Base-by-base conservation (phyloP, 2,888 invertebrate species). In the Dendrolimus pini region DNA sequence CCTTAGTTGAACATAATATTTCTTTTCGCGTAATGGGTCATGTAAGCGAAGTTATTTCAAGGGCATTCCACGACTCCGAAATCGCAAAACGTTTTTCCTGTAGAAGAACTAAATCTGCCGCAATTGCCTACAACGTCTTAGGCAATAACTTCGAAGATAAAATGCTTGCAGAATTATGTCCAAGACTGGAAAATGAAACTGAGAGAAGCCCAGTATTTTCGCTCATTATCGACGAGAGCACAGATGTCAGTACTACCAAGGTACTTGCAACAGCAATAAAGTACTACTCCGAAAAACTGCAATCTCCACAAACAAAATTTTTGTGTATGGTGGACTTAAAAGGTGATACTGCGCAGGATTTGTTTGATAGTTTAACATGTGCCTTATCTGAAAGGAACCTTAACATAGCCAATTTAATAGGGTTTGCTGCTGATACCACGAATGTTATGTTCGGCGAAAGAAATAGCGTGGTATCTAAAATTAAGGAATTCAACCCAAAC, bases 361-460 rank as follows among this genome's bases (percentile, higher is more conserved):
- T 61, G 57, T 61, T 61, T 57, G 55, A 62, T 56, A 58, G 56
- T 41, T 55, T 62, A 13, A 55, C 60, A 9, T 7, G 30, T 56
- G n/a, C 58, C 55, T 54, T 60, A 52, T 54, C 56, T 58, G 54
- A 61, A 55, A 52, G 56, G 54, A 59, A 62, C 59, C 56, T 59
- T 30, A 54, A 61, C 30, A 63, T 60, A 52, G 58, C 54, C 56
- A 52, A 61, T 56, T 42, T 47, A 52, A 55, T 61, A 55, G 62
- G 60, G 41, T 61, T 61, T 56, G 65, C 57, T 14, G 63, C 63
- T 55, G 65, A 63, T 53, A 65, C 63, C 30, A 62, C 63, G 3
- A 63, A 65, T 41, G 63, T 63, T 13, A 63, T 62, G 62, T 65
- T 65, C 61, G 62, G 60, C 7, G 42, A 42, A 42, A 42, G 42